Evolutionary conservation across 2,888 invertebrate genomes (phyloP).

Genomic region (Lochmaea crataegi): DNA sequence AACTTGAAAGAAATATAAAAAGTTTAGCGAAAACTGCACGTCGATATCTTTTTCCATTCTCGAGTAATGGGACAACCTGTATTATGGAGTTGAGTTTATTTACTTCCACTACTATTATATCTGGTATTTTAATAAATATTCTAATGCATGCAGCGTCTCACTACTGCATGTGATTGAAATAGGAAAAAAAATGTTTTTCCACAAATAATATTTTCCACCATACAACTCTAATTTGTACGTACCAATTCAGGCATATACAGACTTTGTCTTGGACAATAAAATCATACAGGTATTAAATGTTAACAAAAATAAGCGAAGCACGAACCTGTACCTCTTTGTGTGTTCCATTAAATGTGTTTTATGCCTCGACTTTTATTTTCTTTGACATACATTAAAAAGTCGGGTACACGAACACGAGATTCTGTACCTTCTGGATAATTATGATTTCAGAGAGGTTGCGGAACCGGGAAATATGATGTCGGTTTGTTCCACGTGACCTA

Average conservation of each 20-base stretch:
- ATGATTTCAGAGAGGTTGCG: slow-evolving; percentile 25
- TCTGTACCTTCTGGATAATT: slow-evolving; percentile 26
- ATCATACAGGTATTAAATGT: neutral
- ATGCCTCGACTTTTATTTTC: slow-evolving; percentile 18
- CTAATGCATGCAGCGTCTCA: no score
- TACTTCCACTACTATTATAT: no score
- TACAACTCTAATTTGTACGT: no score
- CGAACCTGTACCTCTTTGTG: neutral
- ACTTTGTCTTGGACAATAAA: neutral
- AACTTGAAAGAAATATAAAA: no score
- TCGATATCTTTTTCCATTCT: no score
- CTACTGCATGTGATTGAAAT: no score
- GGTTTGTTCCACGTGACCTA: slow-evolving; percentile 28
- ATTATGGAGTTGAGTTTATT: no score
- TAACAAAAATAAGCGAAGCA: neutral
- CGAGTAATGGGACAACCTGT: no score
- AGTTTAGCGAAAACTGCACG: no score
- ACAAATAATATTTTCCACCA: no score
- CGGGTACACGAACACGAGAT: slow-evolving; percentile 14
- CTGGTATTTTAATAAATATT: no score
- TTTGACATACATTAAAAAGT: slow-evolving; percentile 27
- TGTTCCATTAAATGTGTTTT: slow-evolving; percentile 17
- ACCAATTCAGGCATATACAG: neutral
- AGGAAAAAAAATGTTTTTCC: no score
- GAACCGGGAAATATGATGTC: slow-evolving; percentile 13